These are phyloP conservation scores for Athene cunicularia DNA, from an alignment of 2,113 vertebrate genomes.

Conservation along the genomic window DNA sequence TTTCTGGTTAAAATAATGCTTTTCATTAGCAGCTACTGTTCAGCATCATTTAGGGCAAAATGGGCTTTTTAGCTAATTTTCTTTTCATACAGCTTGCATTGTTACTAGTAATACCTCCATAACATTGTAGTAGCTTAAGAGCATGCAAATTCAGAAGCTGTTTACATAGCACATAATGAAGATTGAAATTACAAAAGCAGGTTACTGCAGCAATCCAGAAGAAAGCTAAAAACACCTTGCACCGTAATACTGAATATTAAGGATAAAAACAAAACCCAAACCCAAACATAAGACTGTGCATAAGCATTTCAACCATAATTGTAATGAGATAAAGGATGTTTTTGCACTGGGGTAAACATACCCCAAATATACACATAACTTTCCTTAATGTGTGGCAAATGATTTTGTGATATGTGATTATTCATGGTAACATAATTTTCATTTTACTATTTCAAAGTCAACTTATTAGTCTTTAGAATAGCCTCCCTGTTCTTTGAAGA, in stretches of 20 bases:
- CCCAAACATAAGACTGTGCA: not conserved
- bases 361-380: not conserved
- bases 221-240: not conserved
- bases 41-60: not conserved
- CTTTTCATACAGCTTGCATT: not conserved
- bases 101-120: not conserved
- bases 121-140: not conserved
- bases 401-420: not conserved
- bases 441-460: not conserved
- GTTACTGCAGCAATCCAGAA: not conserved
- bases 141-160: not conserved
- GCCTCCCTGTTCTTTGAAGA: not conserved
- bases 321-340: not conserved
- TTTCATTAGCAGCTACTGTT: conserved; percentile 9
- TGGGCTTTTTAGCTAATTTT: conserved; percentile 26
- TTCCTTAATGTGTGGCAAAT: not conserved
- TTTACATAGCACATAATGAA: not conserved
- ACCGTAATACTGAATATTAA: not conserved
- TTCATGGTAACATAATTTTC: not conserved
- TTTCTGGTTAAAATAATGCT: conserved; percentile 1
- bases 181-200: not conserved
- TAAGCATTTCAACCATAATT: not conserved
- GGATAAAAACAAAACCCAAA: not conserved
- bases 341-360: not conserved
- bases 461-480: not conserved